Percentiles rank a stretch among this genome's conserved stretches.
phyloP scores from a whole-genome alignment of 2,888 invertebrate genomes.

The Aleiodes testaceus region DNA sequence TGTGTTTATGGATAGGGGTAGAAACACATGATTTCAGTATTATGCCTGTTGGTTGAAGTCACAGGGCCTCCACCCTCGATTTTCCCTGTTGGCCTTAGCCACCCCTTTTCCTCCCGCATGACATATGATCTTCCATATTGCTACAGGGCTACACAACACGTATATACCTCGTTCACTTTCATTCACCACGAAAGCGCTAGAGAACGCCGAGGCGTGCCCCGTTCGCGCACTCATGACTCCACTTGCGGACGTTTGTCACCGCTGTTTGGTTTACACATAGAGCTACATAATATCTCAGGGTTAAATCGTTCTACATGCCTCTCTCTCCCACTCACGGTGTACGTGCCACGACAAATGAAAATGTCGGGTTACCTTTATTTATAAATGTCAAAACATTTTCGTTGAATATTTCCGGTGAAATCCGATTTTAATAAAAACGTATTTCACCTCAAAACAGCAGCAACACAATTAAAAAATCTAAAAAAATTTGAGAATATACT shows the following conservation, averaged over 20 bases:
- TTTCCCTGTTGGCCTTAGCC: not conserved
- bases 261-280: constrained; percentile 52
- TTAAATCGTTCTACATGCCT: constrained; percentile 54
- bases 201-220: constrained; percentile 26
- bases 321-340: not conserved
- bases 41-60: constrained; percentile 15
- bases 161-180: constrained; percentile 43
- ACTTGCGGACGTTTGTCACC: constrained; percentile 62
- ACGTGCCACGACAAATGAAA: constrained; percentile 48
- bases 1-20: constrained; percentile 51
- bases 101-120: constrained; percentile 60
- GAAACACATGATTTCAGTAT: constrained; percentile 25
- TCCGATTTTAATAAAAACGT: too few species aligned
- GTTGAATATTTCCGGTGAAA: constrained; percentile 9
- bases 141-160: constrained; percentile 57
- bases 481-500: too few species aligned
- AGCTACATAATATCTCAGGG: constrained; percentile 70
- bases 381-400: constrained; percentile 21
- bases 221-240: constrained; percentile 27
- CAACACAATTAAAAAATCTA: too few species aligned
- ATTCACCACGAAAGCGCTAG: constrained; percentile 45
- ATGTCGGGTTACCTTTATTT: constrained; percentile 31
- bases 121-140: constrained; percentile 73
- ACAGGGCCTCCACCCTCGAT: constrained; percentile 18
- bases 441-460: too few species aligned